Evolutionary conservation across 2,113 vertebrate genomes (phyloP), one percentile per base, ranked within the genome.

Genomic region (Calyptomena viridis): DNA sequence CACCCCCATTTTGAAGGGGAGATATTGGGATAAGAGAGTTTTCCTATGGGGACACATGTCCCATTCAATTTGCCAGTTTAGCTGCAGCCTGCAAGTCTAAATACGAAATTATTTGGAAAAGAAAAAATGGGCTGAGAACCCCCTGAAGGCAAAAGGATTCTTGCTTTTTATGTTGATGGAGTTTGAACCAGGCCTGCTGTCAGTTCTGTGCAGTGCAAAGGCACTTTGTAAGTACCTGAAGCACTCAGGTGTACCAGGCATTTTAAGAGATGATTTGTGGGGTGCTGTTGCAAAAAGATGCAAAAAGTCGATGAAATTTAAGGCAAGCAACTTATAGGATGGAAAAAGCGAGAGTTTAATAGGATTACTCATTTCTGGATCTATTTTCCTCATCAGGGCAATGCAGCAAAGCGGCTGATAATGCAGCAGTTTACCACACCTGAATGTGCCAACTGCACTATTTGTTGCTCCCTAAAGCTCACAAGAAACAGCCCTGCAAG

Each of bases 331-430:
- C 20, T 62, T 90, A 22, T 39, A 71, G 47, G 27, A 76, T 80
- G 75, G 37, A 49, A 90, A 68, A 90, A 87, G 7, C 15, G n/a
- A 52, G 78, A 64, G 33, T 82, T 84, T 69, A 42, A 64, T 69
- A 46, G 40, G 42, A 23, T 46, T 87, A 47, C 46, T 76, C 23
- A 49, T 91, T 95, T 93, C 92, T 94, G 74, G 42, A 86, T 93
- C 93, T 95, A 62, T 69, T 86, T 92, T 90, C 17, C 62, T 90
- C 96, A 96, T 95, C 95, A 83, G 49, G 42, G 53, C 60, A 91
- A 66, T 72, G 80, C 67, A 85, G 67, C 18, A 14, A 28, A 82
- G 79, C 69, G 86, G 77, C 56, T 79, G 91, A 95, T 89, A 94
- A 88, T 42, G 37, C 42, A 83, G 56, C 28, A 64, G 63, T 80